A percentile compares a stretch with the other conserved stretches of the same genome.
Conservation (phyloP, 2,797 vertebrate species). For the Spondyliosoma cantharus region DNA sequence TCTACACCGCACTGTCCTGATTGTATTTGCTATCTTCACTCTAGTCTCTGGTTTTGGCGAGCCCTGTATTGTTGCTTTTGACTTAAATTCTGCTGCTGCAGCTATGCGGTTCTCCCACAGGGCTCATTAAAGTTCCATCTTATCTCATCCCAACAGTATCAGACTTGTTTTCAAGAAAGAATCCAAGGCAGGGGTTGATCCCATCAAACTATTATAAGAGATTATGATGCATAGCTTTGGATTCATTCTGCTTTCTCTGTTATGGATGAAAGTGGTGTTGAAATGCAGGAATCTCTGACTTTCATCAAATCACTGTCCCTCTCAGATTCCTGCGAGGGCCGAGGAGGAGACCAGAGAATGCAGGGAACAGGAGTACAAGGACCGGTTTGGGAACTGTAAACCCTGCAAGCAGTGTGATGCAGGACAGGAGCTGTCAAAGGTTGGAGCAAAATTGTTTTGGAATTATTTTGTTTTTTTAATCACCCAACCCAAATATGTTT, state of each 20-base stretch:
- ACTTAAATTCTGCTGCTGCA: constrained; percentile 34
- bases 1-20: constrained; percentile 23
- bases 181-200: neutral
- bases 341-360: constrained; percentile 93
- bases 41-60: constrained; percentile 17
- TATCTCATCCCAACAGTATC: constrained; percentile 51
- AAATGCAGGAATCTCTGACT: constrained; percentile 71
- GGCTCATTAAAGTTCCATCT: constrained; percentile 57
- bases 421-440: constrained; percentile 97
- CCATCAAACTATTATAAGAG: constrained; percentile 39
- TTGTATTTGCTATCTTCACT: constrained; percentile 14
- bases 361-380: constrained; percentile 94
- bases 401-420: constrained; percentile 94
- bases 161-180: constrained; percentile 50
- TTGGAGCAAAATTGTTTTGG: constrained; percentile 59
- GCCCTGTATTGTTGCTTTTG: constrained; percentile 36
- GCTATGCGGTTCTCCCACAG: constrained; percentile 44
- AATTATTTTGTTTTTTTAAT: neutral
- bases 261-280: constrained; percentile 58
- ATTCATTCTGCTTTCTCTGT: constrained; percentile 43
- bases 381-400: constrained; percentile 89
- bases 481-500: constrained; percentile 3
- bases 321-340: constrained; percentile 76
- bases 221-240: constrained; percentile 36
- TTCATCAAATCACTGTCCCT: constrained; percentile 54